Conservation (phyloP, 2,888 invertebrate species). For the Microlaimidae sp. region DNA sequence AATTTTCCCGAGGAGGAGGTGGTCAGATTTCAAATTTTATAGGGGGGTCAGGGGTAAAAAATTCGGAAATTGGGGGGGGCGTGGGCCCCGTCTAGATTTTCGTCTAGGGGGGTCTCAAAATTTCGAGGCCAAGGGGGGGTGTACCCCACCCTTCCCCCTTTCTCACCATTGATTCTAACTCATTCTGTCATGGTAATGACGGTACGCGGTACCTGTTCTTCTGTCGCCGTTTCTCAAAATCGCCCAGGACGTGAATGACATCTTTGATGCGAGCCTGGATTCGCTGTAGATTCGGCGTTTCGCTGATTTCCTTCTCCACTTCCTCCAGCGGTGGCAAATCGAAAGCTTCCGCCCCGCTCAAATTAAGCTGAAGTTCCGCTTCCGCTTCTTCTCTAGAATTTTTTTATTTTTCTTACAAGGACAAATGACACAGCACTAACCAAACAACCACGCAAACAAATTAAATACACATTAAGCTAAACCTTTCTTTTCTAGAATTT, state of each 20-base stretch:
- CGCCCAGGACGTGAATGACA: conserved; percentile 20
- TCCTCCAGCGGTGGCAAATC: not conserved
- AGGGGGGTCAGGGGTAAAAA: too few relatives aligned
- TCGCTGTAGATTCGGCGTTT: conserved; percentile 10
- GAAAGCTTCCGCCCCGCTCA: not conserved
- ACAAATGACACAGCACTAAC: not conserved
- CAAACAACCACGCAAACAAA: too few relatives aligned
- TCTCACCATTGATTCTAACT: too few relatives aligned
- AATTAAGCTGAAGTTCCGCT: conserved; percentile 13
- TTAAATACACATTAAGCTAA: too few relatives aligned
- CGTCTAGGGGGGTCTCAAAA: too few relatives aligned
- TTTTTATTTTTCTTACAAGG: not conserved
- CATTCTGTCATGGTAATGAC: not conserved
- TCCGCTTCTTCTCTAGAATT: conserved; percentile 6
- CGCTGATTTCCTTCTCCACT: not conserved
- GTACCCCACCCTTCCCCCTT: not conserved
- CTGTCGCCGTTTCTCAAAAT: conserved; percentile 26
- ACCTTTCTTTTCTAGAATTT: too few relatives aligned
- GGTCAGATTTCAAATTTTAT: too few relatives aligned
- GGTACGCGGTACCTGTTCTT: conserved; percentile 15
- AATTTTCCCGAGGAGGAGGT: too few relatives aligned
- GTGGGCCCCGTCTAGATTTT: too few relatives aligned
- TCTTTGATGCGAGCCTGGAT: conserved; percentile 12
- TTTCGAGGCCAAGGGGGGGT: too few relatives aligned
- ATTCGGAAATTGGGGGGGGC: too few relatives aligned